phyloP scores from a whole-genome alignment of 2,113 vertebrate species.

The Choloepus hoffmanni region DNA sequence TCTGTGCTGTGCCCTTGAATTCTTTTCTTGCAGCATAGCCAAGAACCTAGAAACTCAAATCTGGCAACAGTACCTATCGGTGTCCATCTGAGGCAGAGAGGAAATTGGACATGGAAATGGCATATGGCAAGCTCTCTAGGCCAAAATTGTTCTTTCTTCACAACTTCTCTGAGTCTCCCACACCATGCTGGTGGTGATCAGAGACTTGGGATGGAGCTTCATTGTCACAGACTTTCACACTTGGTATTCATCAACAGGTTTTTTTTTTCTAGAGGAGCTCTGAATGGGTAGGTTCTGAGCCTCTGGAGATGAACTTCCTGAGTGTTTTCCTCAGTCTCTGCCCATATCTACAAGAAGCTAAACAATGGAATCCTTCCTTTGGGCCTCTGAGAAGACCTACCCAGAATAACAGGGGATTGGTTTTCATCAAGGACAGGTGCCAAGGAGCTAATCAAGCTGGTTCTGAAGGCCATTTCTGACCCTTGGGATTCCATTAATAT shows the following conservation, averaged over 20 bases:
- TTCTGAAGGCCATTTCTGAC: not conserved
- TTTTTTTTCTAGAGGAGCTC: not conserved
- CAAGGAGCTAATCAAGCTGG: not conserved
- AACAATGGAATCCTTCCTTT: not conserved
- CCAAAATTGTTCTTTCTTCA: not conserved
- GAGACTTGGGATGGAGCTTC: not conserved
- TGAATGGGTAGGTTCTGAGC: not conserved
- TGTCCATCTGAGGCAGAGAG: not conserved
- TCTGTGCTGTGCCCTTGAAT: no score
- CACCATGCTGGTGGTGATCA: not conserved
- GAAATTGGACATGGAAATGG: not conserved
- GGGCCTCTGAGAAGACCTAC: not conserved
- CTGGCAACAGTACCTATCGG: not conserved
- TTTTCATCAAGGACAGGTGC: not conserved
- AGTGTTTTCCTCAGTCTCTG: not conserved
- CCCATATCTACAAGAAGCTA: not conserved
- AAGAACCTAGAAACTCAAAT: no score
- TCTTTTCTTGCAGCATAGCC: no score
- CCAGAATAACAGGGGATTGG: not conserved
- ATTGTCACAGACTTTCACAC: not conserved
- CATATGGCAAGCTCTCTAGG: not conserved
- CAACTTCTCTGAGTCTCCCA: not conserved
- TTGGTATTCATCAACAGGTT: not conserved
- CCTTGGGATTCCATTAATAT: not conserved
- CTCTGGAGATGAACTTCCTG: not conserved